Base-by-base conservation (phyloP, 2,888 invertebrate species). In the Cerceris rybyensis region DNA sequence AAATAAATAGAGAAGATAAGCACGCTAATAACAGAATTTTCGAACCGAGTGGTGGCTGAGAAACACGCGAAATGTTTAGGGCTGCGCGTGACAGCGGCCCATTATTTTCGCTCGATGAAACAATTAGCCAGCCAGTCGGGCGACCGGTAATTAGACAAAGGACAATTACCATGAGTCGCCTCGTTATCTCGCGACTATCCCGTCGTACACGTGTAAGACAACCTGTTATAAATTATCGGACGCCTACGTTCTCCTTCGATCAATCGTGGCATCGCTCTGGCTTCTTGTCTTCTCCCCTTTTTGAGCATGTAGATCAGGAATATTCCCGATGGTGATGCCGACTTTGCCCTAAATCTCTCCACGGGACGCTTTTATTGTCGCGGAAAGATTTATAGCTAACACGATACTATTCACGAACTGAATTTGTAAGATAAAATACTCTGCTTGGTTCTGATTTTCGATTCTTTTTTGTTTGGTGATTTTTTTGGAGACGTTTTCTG, bases 41-140 rank as follows among this genome's bases (percentile, higher is more conserved):
- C 17, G 17, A 7, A 7, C n/a, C 52, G 52, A 13, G 7, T n/a
- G 1, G 7, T n/a, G 78, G 50, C 59, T 74, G 68, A 75, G 70
- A 76, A 81, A 68, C 58, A 63, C 54, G 58, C 71, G 71, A 76
- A 68, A 83, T 73, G 71, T 72, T 66, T 66, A 50, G 69, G 60
- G 70, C 13, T 78, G 80, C 85, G 87, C 88, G 88, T 88, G 87
- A 88, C 87, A 79, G 52, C 69, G 69, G 57, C 81, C 86, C 82
- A 86, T 88, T 88, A 88, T 88, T 88, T 86, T 86, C 82, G 67
- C 78, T 76, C 85, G 88, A 88, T 86, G 88, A 88, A 88, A 88
- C 88, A 88, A 88, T 88, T 88, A 88, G 86, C 81, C 84, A 82
- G 81, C 80, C 73, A 70, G 57, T 61, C 70, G 68, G 71, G 59